Base-by-base conservation (phyloP, 2,113 vertebrate species). In the Chamaea fasciata region DNA sequence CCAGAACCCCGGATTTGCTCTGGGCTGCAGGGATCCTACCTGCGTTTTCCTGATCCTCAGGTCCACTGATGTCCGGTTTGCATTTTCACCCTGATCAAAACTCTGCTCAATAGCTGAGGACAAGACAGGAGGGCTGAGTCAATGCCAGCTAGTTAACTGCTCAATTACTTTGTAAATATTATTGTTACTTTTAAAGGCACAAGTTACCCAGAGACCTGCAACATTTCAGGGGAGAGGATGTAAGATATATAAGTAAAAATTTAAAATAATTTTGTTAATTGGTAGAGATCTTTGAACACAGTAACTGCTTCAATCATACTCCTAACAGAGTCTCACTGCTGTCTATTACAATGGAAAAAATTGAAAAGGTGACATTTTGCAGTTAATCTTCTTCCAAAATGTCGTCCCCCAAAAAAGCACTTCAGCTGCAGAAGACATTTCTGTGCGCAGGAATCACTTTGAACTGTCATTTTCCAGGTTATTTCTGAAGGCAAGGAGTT, bases 21-120 rank as follows among this genome's bases (percentile, higher is more conserved):
- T 2, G 4, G 4, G 10, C 20, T 17, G 24, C 5, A 21, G 20
- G 35, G 33, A 52, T 17, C 98, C 74, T 73, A 99, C 99, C 99
- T 99, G 99, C 47, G 98, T 99, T 97, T 98, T 99, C n/a, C 99
- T 99, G 95, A 99, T 99, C 92, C 99, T 98, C 59, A 98, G 96
- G 88, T 99, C 98, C 59, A 99, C 98, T 3, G 99, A 99, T 1
- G 98, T 95, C 50, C 98, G 96, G 94, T 97, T 98, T 0, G 93
- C 95, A 13, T 89, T 97, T 11, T 99, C 99, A 2, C 99, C 98
- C 89, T 98, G 98, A 39, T 97, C 98, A 83, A 99, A 97, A 27
- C 93, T 99, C 77, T 99, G 99, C 86, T 99, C 98, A 79, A 99
- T 99, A 64, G 98, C 99, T 99, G 46, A 11, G 50, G 87, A 59